Evolutionary conservation across 2,888 invertebrate genomes (phyloP).

Genomic region (Oasisia sp.): DNA sequence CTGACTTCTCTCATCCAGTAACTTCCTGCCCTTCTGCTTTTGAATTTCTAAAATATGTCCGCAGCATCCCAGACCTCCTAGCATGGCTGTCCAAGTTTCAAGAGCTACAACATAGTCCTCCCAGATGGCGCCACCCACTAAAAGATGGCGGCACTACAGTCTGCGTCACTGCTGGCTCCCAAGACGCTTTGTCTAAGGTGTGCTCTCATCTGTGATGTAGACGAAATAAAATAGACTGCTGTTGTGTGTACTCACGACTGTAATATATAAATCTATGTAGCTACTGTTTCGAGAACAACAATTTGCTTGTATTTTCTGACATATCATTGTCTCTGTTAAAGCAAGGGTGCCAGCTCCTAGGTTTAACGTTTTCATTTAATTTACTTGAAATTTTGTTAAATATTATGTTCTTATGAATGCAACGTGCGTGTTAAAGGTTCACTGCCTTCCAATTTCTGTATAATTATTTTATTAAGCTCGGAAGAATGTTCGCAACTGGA

Average conservation of each 20-base stretch:
- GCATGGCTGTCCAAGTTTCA: constrained; percentile 75
- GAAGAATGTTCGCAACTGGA: too few species aligned
- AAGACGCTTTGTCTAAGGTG: constrained; percentile 80
- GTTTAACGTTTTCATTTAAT: background rate
- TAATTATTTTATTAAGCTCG: too few species aligned
- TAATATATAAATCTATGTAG: background rate
- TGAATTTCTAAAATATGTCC: constrained; percentile 18
- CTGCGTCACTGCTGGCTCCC: constrained; percentile 79
- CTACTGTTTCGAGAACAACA: background rate
- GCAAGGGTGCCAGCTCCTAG: background rate
- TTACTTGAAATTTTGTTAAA: background rate
- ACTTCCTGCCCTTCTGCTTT: background rate
- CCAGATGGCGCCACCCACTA: constrained; percentile 68
- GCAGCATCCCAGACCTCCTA: constrained; percentile 53
- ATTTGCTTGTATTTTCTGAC: constrained; percentile 18
- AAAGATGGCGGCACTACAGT: constrained; percentile 60
- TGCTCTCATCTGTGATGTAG: background rate
- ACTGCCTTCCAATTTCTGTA: too few species aligned
- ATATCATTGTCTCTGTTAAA: background rate
- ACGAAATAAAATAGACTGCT: background rate
- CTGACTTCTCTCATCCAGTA: background rate
- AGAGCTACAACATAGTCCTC: constrained; percentile 74
- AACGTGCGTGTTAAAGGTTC: too few species aligned
- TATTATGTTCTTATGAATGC: too few species aligned
- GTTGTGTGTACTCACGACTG: background rate